phyloP scores from a whole-genome alignment of 1,140 invertebrate species.

The Daktulosphaira vitifoliae region DNA sequence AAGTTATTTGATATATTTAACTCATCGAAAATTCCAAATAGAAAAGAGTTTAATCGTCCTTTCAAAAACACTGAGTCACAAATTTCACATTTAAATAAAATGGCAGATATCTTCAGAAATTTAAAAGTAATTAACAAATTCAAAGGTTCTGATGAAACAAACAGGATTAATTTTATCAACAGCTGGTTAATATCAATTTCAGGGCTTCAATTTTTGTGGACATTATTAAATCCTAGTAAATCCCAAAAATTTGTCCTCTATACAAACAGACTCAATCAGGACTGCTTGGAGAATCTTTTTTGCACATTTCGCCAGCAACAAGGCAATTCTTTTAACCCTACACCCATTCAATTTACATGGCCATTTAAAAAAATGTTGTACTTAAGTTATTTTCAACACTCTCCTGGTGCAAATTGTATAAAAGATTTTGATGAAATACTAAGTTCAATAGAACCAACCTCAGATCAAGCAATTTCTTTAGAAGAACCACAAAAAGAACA shows the following conservation, averaged over 20 bases:
- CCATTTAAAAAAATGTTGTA: constrained; percentile 1
- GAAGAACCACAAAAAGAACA: not conserved
- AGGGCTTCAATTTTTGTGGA: not conserved
- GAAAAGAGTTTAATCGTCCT: not conserved
- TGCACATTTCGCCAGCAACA: not conserved
- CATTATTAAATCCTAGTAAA: not conserved
- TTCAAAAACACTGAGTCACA: not conserved
- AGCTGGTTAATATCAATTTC: not conserved
- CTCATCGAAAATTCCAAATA: not conserved
- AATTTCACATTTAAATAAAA: not conserved
- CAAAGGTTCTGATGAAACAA: not conserved
- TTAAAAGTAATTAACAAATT: not conserved
- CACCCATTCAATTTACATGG: not conserved
- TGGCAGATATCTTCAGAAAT: not conserved
- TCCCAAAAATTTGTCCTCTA: not conserved
- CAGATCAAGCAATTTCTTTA: not conserved
- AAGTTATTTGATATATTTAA: not conserved
- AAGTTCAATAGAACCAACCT: not conserved
- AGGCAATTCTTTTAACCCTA: constrained; percentile 5
- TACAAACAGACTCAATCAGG: not conserved
- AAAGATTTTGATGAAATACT: constrained; percentile 7
- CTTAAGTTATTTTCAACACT: not conserved
- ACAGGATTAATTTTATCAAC: not conserved
- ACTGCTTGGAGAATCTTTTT: not conserved
- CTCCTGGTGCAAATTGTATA: not conserved